Evolutionary conservation across 2,113 vertebrate species (phyloP).

Genomic region (Zosterops hypoxanthus): DNA sequence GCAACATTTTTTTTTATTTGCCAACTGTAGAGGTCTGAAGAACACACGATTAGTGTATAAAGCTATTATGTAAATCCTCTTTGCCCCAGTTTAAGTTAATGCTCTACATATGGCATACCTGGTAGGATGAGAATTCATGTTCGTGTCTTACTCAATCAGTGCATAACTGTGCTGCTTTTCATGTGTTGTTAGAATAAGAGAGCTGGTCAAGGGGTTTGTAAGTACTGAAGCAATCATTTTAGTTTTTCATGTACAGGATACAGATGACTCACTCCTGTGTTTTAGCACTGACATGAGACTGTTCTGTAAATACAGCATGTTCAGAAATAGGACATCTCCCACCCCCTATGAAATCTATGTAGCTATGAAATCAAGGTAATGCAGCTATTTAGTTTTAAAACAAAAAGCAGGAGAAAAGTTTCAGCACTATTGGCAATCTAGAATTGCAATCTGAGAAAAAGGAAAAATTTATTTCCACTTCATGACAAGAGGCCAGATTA

Average conservation of each 20-base stretch:
- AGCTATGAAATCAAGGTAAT: conserved; percentile 41
- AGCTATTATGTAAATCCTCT: conserved; percentile 60
- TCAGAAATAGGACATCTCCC: conserved; percentile 55
- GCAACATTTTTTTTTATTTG: neutral
- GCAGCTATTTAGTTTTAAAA: conserved; percentile 1
- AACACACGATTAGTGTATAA: conserved; percentile 36
- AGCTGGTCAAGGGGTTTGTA: conserved; percentile 1
- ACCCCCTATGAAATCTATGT: neutral
- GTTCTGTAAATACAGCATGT: conserved; percentile 52
- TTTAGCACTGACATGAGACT: conserved; percentile 47
- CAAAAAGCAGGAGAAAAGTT: neutral
- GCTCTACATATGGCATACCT: conserved; percentile 43
- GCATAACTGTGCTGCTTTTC: neutral
- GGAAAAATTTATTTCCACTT: neutral
- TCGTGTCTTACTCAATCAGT: neutral
- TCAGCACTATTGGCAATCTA: neutral
- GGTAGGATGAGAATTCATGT: neutral
- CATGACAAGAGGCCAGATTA: neutral
- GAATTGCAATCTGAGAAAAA: neutral
- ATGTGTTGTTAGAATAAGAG: neutral
- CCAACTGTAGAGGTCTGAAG: neutral
- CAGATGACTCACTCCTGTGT: conserved; percentile 39
- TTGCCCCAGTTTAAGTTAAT: conserved; percentile 60
- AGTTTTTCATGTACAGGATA: neutral
- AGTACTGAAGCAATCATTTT: neutral